Conservation (phyloP, 2,113 vertebrate genomes). For the Riparia riparia region DNA sequence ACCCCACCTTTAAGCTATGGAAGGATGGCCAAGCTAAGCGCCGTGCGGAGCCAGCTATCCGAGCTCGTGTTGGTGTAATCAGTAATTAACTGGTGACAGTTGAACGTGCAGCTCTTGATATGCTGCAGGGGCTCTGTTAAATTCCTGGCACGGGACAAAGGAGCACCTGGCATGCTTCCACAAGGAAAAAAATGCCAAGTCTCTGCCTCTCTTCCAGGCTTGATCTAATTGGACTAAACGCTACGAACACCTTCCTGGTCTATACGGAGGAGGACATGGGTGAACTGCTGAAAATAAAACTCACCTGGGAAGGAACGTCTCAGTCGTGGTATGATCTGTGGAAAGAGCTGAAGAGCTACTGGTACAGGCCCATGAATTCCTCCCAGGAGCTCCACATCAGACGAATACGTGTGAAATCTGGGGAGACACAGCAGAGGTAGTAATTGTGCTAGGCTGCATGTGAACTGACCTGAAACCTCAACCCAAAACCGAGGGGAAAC, state of each 20-base stretch:
- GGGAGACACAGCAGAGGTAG: conserved; percentile 93
- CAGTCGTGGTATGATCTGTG: conserved; percentile 83
- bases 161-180: not conserved
- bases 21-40: not conserved
- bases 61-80: not conserved
- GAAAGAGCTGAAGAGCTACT: conserved; percentile 78
- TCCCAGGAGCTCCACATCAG: conserved; percentile 82
- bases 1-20: not conserved
- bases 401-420: conserved; percentile 91
- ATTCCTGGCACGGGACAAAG: not conserved
- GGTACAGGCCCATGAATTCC: conserved; percentile 29
- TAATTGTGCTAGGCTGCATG: accelerated
- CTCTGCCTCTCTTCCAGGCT: conserved; percentile 61
- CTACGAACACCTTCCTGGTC: conserved; percentile 94
- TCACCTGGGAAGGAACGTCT: conserved; percentile 86
- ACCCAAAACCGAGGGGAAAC: not conserved
- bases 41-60: not conserved
- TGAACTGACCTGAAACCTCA: not conserved
- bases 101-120: not conserved
- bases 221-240: conserved; percentile 82
- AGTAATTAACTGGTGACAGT: not conserved
- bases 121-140: not conserved
- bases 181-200: not conserved
- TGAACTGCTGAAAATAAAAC: conserved; percentile 87
- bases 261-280: conserved; percentile 94